These are phyloP conservation scores for Carpatolechia fugitivella DNA, from an alignment of 2,888 invertebrate genomes.

Conservation along the genomic window DNA sequence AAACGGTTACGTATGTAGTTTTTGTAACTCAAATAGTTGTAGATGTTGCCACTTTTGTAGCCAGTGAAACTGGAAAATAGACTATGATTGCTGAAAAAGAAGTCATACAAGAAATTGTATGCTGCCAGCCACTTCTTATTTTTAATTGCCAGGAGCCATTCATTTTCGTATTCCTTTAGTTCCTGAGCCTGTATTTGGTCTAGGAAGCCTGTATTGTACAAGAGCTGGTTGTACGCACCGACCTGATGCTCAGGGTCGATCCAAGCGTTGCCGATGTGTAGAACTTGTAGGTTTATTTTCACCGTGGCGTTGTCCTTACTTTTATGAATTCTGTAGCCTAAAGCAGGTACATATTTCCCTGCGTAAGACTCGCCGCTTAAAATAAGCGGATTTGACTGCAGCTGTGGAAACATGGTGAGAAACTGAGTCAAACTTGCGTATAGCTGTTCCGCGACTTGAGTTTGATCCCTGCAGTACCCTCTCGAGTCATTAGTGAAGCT, in stretches of 20 bases:
- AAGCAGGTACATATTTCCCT: conserved; percentile 87
- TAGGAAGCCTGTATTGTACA: conserved; percentile 16
- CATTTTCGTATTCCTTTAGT: neutral
- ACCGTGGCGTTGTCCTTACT: conserved; percentile 81
- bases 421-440: conserved; percentile 89
- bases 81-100: neutral
- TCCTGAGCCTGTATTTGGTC: conserved; percentile 5
- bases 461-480: conserved; percentile 89
- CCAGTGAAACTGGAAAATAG: neutral
- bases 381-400: conserved; percentile 87
- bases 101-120: too few relatives aligned
- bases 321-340: conserved; percentile 85
- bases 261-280: conserved; percentile 17
- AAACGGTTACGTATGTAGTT: too few relatives aligned
- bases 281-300: conserved; percentile 82
- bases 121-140: neutral
- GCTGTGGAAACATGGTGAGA: conserved; percentile 88
- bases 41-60: neutral
- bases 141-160: neutral
- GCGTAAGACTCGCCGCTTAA: conserved; percentile 94
- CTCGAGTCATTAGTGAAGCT: conserved; percentile 89
- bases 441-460: conserved; percentile 88
- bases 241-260: conserved; percentile 18
- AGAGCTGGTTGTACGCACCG: conserved; percentile 4
- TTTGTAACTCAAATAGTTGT: neutral